phyloP scores from a whole-genome alignment of 2,888 invertebrate genomes.

The Archips xylosteana region DNA sequence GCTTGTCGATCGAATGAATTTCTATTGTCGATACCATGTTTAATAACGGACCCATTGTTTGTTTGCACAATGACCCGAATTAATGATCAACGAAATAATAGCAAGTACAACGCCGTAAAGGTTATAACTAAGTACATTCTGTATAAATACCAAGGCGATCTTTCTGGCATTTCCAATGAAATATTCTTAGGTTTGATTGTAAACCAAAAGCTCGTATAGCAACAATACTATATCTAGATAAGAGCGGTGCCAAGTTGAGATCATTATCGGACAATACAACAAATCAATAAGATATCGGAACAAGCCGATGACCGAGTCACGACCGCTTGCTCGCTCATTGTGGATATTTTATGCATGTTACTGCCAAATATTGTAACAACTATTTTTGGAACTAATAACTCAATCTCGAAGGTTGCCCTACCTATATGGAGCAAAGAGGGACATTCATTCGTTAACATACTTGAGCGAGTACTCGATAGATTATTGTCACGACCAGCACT shows the following conservation, averaged over 20 bases:
- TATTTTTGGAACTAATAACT: constrained; percentile 60
- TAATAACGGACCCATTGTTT: constrained; percentile 47
- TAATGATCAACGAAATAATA: constrained; percentile 40
- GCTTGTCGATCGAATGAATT: constrained; percentile 56
- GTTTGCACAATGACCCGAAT: constrained; percentile 41
- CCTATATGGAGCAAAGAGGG: constrained; percentile 35
- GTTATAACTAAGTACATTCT: constrained; percentile 52
- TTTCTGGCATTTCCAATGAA: constrained; percentile 49
- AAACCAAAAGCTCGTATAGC: constrained; percentile 41
- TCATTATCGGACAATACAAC: constrained; percentile 67
- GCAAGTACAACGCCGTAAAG: constrained; percentile 47
- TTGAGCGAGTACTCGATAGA: constrained; percentile 19
- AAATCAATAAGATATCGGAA: constrained; percentile 63
- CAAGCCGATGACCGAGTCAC: constrained; percentile 49
- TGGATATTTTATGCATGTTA: constrained; percentile 55
- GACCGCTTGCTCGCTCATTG: constrained; percentile 47
- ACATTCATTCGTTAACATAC: constrained; percentile 27
- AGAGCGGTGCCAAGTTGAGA: constrained; percentile 57
- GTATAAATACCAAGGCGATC: constrained; percentile 64
- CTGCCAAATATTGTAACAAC: constrained; percentile 53
- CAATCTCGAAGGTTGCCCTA: constrained; percentile 53
- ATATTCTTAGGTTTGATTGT: constrained; percentile 28
- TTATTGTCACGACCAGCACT: constrained; percentile 32
- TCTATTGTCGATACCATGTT: constrained; percentile 55
- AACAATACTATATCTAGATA: constrained; percentile 48